Conservation (phyloP, 2,113 vertebrate genomes). For the Willisornis vidua region DNA sequence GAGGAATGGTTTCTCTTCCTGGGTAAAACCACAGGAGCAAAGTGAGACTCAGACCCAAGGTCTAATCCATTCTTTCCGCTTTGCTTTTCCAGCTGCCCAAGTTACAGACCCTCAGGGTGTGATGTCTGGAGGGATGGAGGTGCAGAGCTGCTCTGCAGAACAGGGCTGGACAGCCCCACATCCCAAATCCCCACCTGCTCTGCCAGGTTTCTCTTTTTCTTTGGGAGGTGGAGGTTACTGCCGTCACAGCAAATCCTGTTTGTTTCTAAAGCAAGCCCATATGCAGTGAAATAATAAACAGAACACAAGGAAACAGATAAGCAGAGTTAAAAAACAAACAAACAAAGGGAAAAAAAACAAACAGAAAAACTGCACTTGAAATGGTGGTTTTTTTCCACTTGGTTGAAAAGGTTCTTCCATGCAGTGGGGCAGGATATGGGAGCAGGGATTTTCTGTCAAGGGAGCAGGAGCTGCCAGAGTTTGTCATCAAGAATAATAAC, state of each 20-base stretch:
- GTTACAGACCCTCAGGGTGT: background rate
- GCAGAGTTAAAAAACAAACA: background rate
- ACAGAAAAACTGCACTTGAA: background rate
- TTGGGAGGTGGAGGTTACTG: background rate
- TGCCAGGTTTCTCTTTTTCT: background rate
- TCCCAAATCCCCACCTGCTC: background rate
- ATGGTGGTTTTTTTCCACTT: background rate
- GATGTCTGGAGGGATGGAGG: background rate
- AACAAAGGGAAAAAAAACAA: background rate
- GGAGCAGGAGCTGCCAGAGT: background rate
- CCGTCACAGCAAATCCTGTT: background rate
- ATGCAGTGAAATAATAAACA: background rate
- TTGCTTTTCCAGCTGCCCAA: background rate
- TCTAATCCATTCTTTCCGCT: background rate
- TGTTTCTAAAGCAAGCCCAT: background rate
- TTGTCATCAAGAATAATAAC: conserved; percentile 61
- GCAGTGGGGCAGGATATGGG: background rate
- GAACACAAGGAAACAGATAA: background rate
- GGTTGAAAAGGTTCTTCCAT: background rate
- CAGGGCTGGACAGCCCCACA: rapidly evolving
- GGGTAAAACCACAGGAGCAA: background rate
- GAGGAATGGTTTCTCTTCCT: background rate
- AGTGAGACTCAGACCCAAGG: background rate
- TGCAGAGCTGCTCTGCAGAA: background rate
- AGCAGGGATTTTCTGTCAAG: conserved; percentile 38